These are phyloP conservation scores for Artemia sinica DNA, from an alignment of 2,888 invertebrate species.

Conservation along the genomic window DNA sequence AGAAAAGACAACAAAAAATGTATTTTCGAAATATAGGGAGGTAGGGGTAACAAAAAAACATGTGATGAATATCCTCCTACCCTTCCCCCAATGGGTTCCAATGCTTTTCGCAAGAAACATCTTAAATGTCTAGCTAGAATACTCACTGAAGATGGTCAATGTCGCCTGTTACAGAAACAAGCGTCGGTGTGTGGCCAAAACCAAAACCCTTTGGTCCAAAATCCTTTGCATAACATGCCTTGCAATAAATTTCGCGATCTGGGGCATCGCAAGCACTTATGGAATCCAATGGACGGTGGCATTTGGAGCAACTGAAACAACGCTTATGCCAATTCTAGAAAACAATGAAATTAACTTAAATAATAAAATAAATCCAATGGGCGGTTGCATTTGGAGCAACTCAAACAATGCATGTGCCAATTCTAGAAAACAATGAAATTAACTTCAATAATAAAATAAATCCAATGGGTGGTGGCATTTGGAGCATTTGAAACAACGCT, in stretches of 20 bases:
- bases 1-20: too few species aligned
- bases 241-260: constrained; percentile 81
- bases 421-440: constrained; percentile 32
- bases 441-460: too few species aligned
- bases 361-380: constrained; percentile 77
- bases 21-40: too few species aligned
- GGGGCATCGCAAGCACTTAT: constrained; percentile 79
- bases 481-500: constrained; percentile 76
- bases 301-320: constrained; percentile 80
- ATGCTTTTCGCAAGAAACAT: too few species aligned
- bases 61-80: too few species aligned
- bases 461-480: constrained; percentile 72
- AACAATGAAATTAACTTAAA: constrained; percentile 14
- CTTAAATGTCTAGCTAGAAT: not conserved
- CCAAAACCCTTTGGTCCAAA: constrained; percentile 77
- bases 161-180: constrained; percentile 56
- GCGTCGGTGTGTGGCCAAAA: constrained; percentile 68
- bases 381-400: constrained; percentile 68
- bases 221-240: constrained; percentile 68
- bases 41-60: too few species aligned
- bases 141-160: constrained; percentile 50
- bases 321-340: constrained; percentile 62
- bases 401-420: constrained; percentile 87
- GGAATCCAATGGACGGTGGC: constrained; percentile 70
- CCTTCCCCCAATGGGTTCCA: too few species aligned